A percentile compares a stretch with the other conserved stretches of the same genome.
Evolutionary conservation across 2,888 invertebrate species (phyloP).

Genomic region (Drosophila pegasa): DNA sequence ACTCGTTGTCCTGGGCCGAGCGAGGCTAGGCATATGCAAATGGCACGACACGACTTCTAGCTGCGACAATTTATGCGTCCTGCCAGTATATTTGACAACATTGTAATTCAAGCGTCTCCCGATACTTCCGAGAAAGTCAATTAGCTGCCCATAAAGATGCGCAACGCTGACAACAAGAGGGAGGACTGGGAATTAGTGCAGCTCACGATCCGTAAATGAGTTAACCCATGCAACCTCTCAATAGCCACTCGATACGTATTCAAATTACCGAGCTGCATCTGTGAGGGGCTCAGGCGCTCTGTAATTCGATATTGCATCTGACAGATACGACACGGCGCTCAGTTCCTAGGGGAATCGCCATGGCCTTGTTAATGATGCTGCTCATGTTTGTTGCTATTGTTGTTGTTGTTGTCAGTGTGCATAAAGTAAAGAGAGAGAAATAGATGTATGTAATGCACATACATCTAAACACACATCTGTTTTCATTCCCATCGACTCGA

Average conservation of each 20-base stretch:
- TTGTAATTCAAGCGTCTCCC: slow-evolving; percentile 71
- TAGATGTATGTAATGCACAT: slow-evolving; percentile 7
- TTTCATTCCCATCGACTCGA: slow-evolving; percentile 39
- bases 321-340: slow-evolving; percentile 71
- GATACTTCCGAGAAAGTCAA: slow-evolving; percentile 75
- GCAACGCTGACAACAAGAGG: slow-evolving; percentile 14
- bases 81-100: slow-evolving; percentile 81
- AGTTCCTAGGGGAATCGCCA: slow-evolving; percentile 46
- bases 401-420: slow-evolving; percentile 8
- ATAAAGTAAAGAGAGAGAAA: slow-evolving; percentile 10
- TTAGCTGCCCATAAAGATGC: slow-evolving; percentile 71
- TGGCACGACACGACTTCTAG: slow-evolving; percentile 25
- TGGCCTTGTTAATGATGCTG: slow-evolving; percentile 68
- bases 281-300: slow-evolving; percentile 37
- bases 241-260: slow-evolving; percentile 71
- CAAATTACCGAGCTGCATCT: slow-evolving; percentile 74
- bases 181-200: slow-evolving; percentile 24
- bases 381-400: slow-evolving; percentile 17
- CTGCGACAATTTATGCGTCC: slow-evolving; percentile 74
- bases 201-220: slow-evolving; percentile 58
- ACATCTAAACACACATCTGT: slow-evolving; percentile 53
- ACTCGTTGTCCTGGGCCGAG: slow-evolving; percentile 9
- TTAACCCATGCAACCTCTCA: slow-evolving; percentile 52
- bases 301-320: slow-evolving; percentile 76
- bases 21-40: slow-evolving; percentile 48